Base-by-base conservation (phyloP, 2,888 invertebrate genomes). In the Venusia cambrica region DNA sequence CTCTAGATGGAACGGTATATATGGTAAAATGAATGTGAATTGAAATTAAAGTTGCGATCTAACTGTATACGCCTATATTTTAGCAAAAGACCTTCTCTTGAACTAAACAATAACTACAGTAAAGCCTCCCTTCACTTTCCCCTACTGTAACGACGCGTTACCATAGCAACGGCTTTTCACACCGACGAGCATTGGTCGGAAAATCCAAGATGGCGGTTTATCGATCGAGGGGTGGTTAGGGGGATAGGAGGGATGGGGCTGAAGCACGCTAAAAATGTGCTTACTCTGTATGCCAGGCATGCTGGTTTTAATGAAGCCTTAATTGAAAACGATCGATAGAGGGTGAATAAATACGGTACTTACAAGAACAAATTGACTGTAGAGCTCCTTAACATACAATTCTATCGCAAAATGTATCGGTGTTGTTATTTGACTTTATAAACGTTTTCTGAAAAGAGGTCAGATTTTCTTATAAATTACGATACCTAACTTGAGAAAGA, bases 191-290 rank as follows among this genome's bases (percentile, higher is more conserved):
- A 87, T 87, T 87, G 87, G 87, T 78, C 69, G 87, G 87, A 69
- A 88, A 88, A 88, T 85, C 73, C 87, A 87, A 87, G 59, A 87
- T 87, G 87, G 87, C 87, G 68, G 61, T 40, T 9, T 79, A 85
- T 81, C 78, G 87, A 87, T 87, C 85, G 73, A 48, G 53, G 64
- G 68, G 53, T 54, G 59, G 51, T 51, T 55, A 46, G 62, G 46
- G 65, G 71, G 66, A 49, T 53, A 58, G 51, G 54, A 58, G 50
- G 50, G 35, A 5, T 30, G 31, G 38, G 66, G 66, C 31, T 43
- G 40, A 53, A 54, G 57, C 51, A 56, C 58, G 63, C 58, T 62
- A 56, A 69, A 73, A 69, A 66, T 65, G 57, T 62, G 61, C 63
- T 64, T 61, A 64, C 69, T 59, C 53, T 47, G 51, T 45, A 52